These are phyloP conservation scores for Drosophila albomicans DNA, from an alignment of 1,140 invertebrate genomes.

Conservation along the genomic window DNA sequence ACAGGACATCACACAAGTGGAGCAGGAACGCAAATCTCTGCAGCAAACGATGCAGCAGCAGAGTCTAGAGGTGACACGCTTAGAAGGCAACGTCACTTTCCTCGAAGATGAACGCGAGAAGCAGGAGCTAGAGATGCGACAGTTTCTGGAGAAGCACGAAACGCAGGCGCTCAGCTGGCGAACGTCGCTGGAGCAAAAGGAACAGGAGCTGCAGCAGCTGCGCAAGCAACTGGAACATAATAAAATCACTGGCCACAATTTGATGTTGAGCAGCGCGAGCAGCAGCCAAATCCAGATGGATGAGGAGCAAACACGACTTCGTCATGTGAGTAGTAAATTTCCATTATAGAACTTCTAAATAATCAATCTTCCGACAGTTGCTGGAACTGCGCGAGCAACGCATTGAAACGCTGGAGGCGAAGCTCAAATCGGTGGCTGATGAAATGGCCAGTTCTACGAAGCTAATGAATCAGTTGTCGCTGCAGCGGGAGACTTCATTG, in stretches of 20 bases:
- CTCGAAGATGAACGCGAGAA: slow-evolving; percentile 78
- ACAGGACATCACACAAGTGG: slow-evolving; percentile 63
- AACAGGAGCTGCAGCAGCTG: slow-evolving; percentile 62
- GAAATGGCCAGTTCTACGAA: slow-evolving; percentile 77
- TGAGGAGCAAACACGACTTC: slow-evolving; percentile 58
- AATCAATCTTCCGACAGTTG: slow-evolving; percentile 40
- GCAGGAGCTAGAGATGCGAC: slow-evolving; percentile 73
- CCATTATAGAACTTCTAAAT: not conserved
- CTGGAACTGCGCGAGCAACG: slow-evolving; percentile 67
- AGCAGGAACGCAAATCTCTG: slow-evolving; percentile 66
- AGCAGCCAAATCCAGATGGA: slow-evolving; percentile 38
- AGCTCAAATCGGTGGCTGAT: slow-evolving; percentile 68
- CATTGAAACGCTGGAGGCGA: slow-evolving; percentile 74
- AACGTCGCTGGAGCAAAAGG: slow-evolving; percentile 65
- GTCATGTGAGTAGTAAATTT: slow-evolving; percentile 59
- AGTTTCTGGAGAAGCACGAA: slow-evolving; percentile 74
- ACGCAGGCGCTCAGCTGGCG: slow-evolving; percentile 63
- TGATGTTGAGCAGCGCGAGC: slow-evolving; percentile 32
- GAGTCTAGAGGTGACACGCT: slow-evolving; percentile 58
- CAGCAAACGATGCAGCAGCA: slow-evolving; percentile 59
- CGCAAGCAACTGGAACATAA: slow-evolving; percentile 38
- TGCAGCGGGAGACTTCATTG: slow-evolving; percentile 55
- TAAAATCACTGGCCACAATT: not conserved
- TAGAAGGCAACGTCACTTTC: slow-evolving; percentile 76
- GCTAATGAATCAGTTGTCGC: slow-evolving; percentile 75